Evolutionary conservation across 1,140 invertebrate species (phyloP), one percentile per base, ranked within the genome.

Genomic region (Bicyclus anynana): DNA sequence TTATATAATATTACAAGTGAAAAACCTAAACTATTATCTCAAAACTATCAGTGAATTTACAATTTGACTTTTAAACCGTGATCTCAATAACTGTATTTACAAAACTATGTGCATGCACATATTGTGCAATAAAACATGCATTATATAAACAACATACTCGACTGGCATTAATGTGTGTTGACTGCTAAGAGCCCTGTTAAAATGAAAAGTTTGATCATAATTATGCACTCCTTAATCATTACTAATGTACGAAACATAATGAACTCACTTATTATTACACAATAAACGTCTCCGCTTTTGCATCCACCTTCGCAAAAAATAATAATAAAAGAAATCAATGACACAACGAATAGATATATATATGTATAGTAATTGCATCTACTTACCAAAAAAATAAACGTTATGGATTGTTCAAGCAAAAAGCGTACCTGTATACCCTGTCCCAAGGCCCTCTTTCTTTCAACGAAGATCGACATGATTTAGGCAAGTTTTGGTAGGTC

Each of bases 401-500:
- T 51, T 57, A 29, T 63, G 29, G 50, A 62, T 56, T 49, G 69
- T 64, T 42, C 42, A 52, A 50, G 55, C 49, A 50, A 56, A 56
- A 58, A 67, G 67, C 62, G 63, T 88, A 89, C 84, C 92, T 94
- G 74, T 94, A 95, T 13, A 95, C 91, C 62, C 93, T 91, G 67
- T 95, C 94, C 95, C 94, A 95, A 4, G 94, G 93, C 20, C 93
- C 93, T 50, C 93, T 91, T 74, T 95, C 95, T 67, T 94, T 93
- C 16, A 92, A 90, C 14, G 92, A 91, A 1, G 93, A 83, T 67
- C 93, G 91, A 27, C 91, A 93, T 0, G 93, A 91, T 67, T 95
- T 95, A 0, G 94, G 94, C 33, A 95, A 76, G 20, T 92, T 93
- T 62, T 94, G 96, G 83, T 99, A 99, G 0, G 97, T 99, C 89